Percentiles rank a stretch among this genome's conserved stretches.
phyloP scores from a whole-genome alignment of 2,888 invertebrate species.

The Hirtodrosophila histrioides region DNA sequence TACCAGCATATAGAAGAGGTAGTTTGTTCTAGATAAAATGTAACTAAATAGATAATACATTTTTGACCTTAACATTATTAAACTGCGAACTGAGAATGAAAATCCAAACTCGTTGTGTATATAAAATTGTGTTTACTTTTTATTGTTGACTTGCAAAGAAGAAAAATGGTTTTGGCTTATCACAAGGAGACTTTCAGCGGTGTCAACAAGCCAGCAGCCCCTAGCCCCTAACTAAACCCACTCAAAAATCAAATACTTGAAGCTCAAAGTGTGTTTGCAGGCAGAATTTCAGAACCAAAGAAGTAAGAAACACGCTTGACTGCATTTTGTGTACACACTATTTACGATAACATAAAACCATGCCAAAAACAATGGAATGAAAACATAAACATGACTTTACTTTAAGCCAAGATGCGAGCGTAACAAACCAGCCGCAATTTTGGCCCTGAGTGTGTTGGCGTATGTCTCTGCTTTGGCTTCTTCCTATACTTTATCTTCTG shows the following conservation, averaged over 20 bases:
- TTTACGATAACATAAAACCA: slow-evolving; percentile 8
- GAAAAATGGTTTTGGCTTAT: slow-evolving; percentile 25
- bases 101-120: not conserved
- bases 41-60: no score
- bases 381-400: slow-evolving; percentile 68
- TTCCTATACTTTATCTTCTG: slow-evolving; percentile 1
- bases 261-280: slow-evolving; percentile 10
- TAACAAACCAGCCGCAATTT: slow-evolving; percentile 31
- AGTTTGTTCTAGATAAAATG: no score
- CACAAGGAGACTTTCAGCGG: slow-evolving; percentile 18
- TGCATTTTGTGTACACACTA: slow-evolving; percentile 52
- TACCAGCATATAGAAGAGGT: no score
- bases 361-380: slow-evolving; percentile 19
- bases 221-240: slow-evolving; percentile 6
- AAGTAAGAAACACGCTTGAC: slow-evolving; percentile 30
- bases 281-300: slow-evolving; percentile 17
- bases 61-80: no score
- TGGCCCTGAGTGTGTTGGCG: slow-evolving; percentile 15
- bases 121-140: slow-evolving; percentile 11
- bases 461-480: not conserved
- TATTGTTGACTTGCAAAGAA: slow-evolving; percentile 9
- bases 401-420: slow-evolving; percentile 40
- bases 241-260: slow-evolving; percentile 1
- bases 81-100: not conserved
- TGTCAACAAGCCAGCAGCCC: slow-evolving; percentile 23